phyloP scores from a whole-genome alignment of 2,797 vertebrate genomes.

The Lagorchestes hirsutus region DNA sequence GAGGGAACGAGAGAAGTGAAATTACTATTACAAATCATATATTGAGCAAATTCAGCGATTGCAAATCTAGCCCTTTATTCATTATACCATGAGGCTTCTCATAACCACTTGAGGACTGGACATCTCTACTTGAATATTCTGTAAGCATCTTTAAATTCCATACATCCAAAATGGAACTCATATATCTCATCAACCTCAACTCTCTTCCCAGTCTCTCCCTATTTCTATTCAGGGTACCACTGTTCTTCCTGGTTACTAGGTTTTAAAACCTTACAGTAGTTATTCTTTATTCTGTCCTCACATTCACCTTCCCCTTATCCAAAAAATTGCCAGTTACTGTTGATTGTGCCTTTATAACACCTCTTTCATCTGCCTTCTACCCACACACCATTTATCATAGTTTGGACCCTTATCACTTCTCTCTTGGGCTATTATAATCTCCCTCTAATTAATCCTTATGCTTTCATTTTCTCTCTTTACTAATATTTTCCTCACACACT shows the following conservation, averaged over 20 bases:
- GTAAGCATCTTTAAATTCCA: background rate
- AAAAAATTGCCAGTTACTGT: too few species aligned
- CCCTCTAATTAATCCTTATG: background rate
- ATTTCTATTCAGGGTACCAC: background rate
- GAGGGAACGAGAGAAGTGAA: too few species aligned
- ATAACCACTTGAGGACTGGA: background rate
- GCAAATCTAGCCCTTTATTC: background rate
- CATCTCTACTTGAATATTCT: background rate
- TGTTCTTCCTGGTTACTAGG: background rate
- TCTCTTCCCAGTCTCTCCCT: background rate
- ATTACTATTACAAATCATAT: background rate
- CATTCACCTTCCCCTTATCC: too few species aligned
- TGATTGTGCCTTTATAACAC: too few species aligned
- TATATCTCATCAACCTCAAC: background rate
- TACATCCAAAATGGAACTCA: background rate
- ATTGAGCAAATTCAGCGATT: background rate
- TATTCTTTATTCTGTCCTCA: too few species aligned
- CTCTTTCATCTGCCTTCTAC: too few species aligned
- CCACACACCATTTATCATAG: too few species aligned
- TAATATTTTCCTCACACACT: background rate
- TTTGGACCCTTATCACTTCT: background rate
- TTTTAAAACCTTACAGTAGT: too few species aligned
- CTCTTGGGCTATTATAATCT: background rate
- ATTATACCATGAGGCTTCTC: background rate
- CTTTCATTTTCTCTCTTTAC: background rate